These are phyloP conservation scores for Tachina lurida DNA, from an alignment of 2,888 invertebrate genomes.

Conservation along the genomic window DNA sequence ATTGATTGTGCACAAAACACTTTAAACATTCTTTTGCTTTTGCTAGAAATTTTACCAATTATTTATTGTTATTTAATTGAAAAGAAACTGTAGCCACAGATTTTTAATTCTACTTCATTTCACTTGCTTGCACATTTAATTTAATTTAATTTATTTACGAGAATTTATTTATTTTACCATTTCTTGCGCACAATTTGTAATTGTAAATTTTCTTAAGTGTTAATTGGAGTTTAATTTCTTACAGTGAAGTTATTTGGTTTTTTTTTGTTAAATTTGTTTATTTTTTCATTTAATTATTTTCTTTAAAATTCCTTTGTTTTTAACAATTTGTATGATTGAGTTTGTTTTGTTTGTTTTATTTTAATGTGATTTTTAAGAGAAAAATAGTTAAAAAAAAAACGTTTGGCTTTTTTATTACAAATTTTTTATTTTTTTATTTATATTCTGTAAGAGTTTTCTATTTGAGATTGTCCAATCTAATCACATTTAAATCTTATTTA, in stretches of 20 bases:
- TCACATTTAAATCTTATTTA: constrained; percentile 79
- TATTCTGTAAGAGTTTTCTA: constrained; percentile 32
- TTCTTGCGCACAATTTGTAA: constrained; percentile 41
- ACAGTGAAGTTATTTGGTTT: constrained; percentile 75
- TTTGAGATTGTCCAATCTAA: constrained; percentile 82
- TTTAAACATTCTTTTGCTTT: constrained; percentile 8
- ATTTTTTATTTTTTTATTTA: constrained; percentile 37
- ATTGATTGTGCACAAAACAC: constrained; percentile 43
- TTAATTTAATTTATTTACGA: constrained; percentile 34
- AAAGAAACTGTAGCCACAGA: constrained; percentile 32
- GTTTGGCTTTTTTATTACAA: constrained; percentile 36
- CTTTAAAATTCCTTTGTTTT: constrained; percentile 38
- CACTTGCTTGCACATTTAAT: constrained; percentile 40
- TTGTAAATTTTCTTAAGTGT: constrained; percentile 69
- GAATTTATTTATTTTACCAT: constrained; percentile 1
- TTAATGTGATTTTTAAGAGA: constrained; percentile 13
- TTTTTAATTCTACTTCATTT: constrained; percentile 55
- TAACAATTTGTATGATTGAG: constrained; percentile 34
- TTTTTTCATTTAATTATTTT: constrained; percentile 28
- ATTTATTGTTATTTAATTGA: constrained; percentile 25
- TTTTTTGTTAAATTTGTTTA: constrained; percentile 27
- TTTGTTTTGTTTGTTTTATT: constrained; percentile 7
- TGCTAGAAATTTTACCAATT: constrained; percentile 6
- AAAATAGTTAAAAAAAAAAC: constrained; percentile 14
- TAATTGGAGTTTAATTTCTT: constrained; percentile 79